Conservation (phyloP, 2,888 invertebrate genomes). For the Archips crataeganus region DNA sequence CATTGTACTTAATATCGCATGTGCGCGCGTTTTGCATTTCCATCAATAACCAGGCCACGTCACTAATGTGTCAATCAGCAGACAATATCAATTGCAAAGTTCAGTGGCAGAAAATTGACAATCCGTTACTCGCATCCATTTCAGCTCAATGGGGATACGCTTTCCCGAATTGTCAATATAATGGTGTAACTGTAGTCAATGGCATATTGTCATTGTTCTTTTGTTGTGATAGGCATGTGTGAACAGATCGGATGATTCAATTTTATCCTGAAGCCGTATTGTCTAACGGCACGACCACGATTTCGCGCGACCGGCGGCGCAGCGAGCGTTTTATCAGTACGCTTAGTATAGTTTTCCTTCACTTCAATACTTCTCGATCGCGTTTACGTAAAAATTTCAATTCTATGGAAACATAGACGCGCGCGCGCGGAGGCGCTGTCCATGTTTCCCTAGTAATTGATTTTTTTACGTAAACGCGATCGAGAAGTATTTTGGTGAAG, state of each 20-base stretch:
- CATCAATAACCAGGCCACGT: conserved; percentile 20
- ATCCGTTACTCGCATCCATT: conserved; percentile 50
- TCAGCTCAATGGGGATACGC: conserved; percentile 52
- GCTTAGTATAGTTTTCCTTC: no score
- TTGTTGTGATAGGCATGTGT: conserved; percentile 16
- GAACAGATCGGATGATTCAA: conserved; percentile 9
- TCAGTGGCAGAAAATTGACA: conserved; percentile 46
- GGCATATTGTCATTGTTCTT: conserved; percentile 30
- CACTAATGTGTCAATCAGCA: conserved; percentile 26
- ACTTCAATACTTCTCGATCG: no score
- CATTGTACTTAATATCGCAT: no score
- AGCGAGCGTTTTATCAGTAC: no score
- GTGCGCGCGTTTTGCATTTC: neutral
- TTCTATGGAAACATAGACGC: no score
- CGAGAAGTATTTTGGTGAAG: no score
- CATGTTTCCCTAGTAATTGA: no score
- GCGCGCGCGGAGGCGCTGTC: no score
- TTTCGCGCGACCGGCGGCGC: no score
- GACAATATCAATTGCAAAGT: conserved; percentile 46
- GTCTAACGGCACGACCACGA: no score
- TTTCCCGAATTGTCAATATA: conserved; percentile 53
- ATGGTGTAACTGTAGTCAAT: conserved; percentile 32
- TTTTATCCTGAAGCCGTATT: neutral
- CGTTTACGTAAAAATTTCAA: no score
- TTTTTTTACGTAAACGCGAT: no score